A percentile compares a stretch with the other conserved stretches of the same genome.
These are phyloP conservation scores for Habropoda laboriosa DNA, from an alignment of 1,140 invertebrate species.

Conservation along the genomic window DNA sequence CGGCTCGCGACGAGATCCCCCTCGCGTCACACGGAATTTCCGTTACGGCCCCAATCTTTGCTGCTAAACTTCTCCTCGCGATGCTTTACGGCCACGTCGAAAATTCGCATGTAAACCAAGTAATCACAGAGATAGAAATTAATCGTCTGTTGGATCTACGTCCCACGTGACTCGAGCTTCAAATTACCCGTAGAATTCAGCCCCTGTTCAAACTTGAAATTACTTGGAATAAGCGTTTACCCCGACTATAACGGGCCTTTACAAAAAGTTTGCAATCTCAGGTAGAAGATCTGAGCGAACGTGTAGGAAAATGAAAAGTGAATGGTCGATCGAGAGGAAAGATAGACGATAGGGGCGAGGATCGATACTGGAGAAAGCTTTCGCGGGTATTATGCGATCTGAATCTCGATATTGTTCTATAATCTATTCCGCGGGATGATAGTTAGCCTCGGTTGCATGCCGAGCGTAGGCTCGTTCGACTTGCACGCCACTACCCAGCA, in stretches of 20 bases:
- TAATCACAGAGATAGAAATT: not conserved
- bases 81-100: not conserved
- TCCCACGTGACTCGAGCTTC: not conserved
- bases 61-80: not conserved
- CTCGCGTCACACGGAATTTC: not conserved
- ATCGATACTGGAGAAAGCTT: conserved; percentile 52
- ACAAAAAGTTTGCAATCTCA: conserved; percentile 1
- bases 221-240: not conserved
- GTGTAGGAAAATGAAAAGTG: not conserved
- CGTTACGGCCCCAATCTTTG: not conserved
- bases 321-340: not conserved
- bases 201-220: not conserved
- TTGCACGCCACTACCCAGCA: conserved; percentile 67
- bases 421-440: conserved; percentile 71
- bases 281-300: not conserved
- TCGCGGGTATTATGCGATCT: conserved; percentile 65
- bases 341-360: conserved; percentile 6
- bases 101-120: no score
- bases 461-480: conserved; percentile 57
- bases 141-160: not conserved
- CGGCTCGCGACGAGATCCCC: not conserved
- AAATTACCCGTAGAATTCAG: not conserved
- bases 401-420: conserved; percentile 70
- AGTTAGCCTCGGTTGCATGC: conserved; percentile 71
- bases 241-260: not conserved